Base-by-base conservation (phyloP, 2,797 vertebrate species). In the Xiphophorus birchmanni region DNA sequence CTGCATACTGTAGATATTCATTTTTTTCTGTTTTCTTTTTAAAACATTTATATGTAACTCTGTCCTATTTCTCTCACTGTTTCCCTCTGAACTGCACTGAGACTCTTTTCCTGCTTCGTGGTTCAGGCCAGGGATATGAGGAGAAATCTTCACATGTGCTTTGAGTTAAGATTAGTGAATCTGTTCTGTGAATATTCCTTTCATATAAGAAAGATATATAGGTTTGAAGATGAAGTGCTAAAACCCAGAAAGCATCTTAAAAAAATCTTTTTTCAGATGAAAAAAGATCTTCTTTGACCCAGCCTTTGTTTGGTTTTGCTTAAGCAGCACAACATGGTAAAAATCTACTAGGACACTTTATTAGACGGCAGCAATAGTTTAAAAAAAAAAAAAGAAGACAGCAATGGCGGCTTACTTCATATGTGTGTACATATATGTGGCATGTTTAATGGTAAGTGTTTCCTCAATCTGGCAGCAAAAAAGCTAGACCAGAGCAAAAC, bases 251-350 rank as follows among this genome's bases (percentile, higher is more conserved):
- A 29, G 78, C 52, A 3, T 35, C 37, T 21, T 23, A 67, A 50
- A n/a, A 75, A 44, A 58, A 3, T 10, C 40, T 78, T 77, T 6
- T 45, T 29, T 72, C 29, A 45, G 29, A 29, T 37, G 5, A 37
- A 65, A 37, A 65, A 13, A n/a, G 23, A 26, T 18, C 18, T 47
- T 80, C 42, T 86, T 84, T 82, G 75, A 86, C 76, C 11, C 69
- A 69, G 63, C 40, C 81, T 71, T 79, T 79, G 50, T 90, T 88
- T 87, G 85, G 81, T 88, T 83, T 82, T 2, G 37, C 40, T 69
- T 26, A 58, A 89, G 84, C 77, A 83, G 82, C 75, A 79, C 74
- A 76, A 79, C 74, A 35, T 58, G 26, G 8, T 17, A 44, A 54
- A 52, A 72, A 56, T 44, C 50, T 26, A 72, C 73, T 32, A 17